Conservation (phyloP, 1,140 invertebrate genomes). For the Metopolophium dirhodum region DNA sequence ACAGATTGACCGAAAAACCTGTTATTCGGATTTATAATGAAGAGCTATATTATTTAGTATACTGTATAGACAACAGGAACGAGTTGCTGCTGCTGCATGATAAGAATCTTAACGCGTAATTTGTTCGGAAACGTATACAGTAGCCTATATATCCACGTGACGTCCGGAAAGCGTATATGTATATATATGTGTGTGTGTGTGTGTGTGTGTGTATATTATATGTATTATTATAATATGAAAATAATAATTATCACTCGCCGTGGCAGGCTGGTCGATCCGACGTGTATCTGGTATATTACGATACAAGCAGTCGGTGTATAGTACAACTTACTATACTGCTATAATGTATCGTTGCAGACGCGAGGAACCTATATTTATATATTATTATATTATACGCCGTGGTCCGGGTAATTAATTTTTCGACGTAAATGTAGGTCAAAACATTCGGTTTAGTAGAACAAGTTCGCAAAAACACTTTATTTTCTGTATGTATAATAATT, state of each 20-base stretch:
- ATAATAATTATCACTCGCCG: neutral
- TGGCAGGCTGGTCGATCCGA: neutral
- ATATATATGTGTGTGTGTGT: neutral
- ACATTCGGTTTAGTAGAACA: neutral
- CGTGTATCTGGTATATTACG: neutral
- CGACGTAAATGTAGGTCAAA: neutral
- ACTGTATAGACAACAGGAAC: neutral
- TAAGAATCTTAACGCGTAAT: slow-evolving; percentile 27
- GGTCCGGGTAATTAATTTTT: slow-evolving; percentile 2
- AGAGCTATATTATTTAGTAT: neutral
- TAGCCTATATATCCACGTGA: neutral
- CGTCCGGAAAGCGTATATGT: neutral
- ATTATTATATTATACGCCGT: neutral
- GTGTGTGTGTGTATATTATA: neutral
- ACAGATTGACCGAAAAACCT: slow-evolving; percentile 10
- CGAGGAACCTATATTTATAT: neutral
- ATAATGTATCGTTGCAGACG: neutral
- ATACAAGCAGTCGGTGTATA: neutral
- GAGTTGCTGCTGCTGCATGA: neutral
- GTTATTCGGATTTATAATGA: slow-evolving; percentile 15
- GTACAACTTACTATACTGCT: neutral
- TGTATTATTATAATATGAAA: neutral
- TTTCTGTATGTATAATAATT: neutral
- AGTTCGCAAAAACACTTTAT: neutral
- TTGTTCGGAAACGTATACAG: slow-evolving; percentile 28